Evolutionary conservation across 2,797 vertebrate genomes (phyloP).

Genomic region (Emys orbicularis): DNA sequence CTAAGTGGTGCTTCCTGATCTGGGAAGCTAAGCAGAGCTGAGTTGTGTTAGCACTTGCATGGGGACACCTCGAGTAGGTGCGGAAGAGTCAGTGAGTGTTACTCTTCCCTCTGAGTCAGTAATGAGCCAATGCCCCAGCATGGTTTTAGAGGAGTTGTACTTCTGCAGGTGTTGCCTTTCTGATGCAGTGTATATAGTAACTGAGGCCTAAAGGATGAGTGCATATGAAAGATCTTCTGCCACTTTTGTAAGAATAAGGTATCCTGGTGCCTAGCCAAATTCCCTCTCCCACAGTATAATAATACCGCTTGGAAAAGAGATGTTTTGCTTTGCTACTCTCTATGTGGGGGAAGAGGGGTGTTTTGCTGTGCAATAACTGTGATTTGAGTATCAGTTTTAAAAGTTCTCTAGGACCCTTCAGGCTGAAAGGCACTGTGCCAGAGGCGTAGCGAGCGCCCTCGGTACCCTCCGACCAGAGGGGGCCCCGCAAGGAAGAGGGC

Average conservation of each 20-base stretch:
- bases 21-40: neutral
- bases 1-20: neutral
- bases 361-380: neutral
- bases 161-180: neutral
- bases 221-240: neutral
- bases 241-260: neutral
- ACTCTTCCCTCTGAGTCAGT: neutral
- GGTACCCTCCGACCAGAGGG: too few relatives aligned
- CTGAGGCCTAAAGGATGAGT: neutral
- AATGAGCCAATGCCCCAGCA: neutral
- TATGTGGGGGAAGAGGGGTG: neutral
- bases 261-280: conserved; percentile 4
- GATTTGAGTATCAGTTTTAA: neutral
- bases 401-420: neutral
- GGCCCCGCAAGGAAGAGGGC: too few relatives aligned
- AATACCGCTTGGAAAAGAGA: neutral
- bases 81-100: neutral
- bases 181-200: neutral
- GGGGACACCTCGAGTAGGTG: neutral
- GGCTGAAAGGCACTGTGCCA: neutral
- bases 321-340: neutral
- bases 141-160: neutral
- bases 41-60: accelerated
- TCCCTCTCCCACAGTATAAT: neutral
- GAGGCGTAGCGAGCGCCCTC: too few relatives aligned